Percentiles rank a stretch among this genome's conserved stretches.
phyloP scores from a whole-genome alignment of 1,140 invertebrate species.

The Trinorchestia longiramus region DNA sequence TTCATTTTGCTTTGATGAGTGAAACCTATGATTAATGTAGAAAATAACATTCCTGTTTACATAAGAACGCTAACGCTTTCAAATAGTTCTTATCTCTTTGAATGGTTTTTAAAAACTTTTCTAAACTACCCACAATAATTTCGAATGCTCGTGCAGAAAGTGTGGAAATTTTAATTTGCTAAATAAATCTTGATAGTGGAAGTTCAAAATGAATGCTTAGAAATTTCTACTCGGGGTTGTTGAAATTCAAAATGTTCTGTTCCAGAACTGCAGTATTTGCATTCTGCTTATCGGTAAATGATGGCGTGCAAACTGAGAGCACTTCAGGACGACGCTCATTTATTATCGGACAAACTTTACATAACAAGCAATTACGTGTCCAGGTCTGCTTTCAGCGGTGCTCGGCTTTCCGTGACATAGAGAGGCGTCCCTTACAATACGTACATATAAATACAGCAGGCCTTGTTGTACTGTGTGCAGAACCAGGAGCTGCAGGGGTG shows the following conservation, averaged over 20 bases:
- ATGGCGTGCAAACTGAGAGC: not conserved
- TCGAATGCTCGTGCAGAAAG: not conserved
- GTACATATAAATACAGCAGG: too few species aligned
- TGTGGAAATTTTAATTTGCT: not conserved
- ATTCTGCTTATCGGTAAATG: not conserved
- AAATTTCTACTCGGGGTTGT: not conserved
- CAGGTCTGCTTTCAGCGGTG: not conserved
- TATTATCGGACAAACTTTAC: not conserved
- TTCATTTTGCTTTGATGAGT: too few species aligned
- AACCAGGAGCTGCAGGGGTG: too few species aligned
- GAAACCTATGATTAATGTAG: too few species aligned
- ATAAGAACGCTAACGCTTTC: too few species aligned
- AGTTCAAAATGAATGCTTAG: not conserved
- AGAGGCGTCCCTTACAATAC: not conserved
- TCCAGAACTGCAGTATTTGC: not conserved
- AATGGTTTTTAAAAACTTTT: not conserved
- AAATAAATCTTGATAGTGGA: not conserved
- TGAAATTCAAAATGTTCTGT: not conserved
- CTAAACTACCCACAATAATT: not conserved
- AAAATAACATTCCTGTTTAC: too few species aligned
- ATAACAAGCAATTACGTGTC: not conserved
- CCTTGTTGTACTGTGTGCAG: too few species aligned
- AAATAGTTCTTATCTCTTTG: too few species aligned
- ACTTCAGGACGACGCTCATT: not conserved
- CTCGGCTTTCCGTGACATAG: not conserved